These are phyloP conservation scores for Cataglyphis altisquamis DNA, from an alignment of 2,888 invertebrate species.

Conservation along the genomic window DNA sequence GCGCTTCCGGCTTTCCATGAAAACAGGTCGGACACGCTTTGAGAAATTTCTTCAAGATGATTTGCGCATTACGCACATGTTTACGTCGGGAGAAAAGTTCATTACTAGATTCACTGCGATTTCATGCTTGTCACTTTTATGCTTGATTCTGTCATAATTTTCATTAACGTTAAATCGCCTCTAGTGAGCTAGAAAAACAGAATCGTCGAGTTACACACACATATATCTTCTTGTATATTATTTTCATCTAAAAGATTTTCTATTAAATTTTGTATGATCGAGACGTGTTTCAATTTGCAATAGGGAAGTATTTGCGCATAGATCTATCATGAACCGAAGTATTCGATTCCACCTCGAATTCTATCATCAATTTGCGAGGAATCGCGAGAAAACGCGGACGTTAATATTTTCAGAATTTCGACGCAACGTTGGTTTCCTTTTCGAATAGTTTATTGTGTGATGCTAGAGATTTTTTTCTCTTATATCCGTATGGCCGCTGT, in stretches of 20 bases:
- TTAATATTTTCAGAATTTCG: conserved; percentile 52
- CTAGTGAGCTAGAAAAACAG: background rate
- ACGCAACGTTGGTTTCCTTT: background rate
- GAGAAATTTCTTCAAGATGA: conserved; percentile 71
- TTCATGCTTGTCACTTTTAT: conserved; percentile 8
- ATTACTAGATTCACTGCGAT: conserved; percentile 31
- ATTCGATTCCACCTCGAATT: conserved; percentile 40
- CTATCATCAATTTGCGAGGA: conserved; percentile 27
- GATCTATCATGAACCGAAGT: background rate
- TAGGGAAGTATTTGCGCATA: background rate
- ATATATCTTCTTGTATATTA: background rate
- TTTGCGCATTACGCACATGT: conserved; percentile 61
- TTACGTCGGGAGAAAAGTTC: conserved; percentile 34
- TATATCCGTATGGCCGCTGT: background rate
- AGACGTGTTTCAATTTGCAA: background rate
- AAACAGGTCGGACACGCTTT: conserved; percentile 66
- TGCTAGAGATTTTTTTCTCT: conserved; percentile 12
- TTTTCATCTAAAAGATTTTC: background rate
- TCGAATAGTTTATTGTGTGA: background rate
- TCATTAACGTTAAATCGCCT: background rate
- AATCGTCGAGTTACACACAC: background rate
- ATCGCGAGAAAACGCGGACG: conserved; percentile 21
- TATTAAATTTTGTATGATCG: background rate
- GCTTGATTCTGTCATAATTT: background rate
- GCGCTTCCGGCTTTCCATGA: conserved; percentile 72